Conservation (phyloP, 2,888 invertebrate genomes). For the Reticulitermes lucifugus region DNA sequence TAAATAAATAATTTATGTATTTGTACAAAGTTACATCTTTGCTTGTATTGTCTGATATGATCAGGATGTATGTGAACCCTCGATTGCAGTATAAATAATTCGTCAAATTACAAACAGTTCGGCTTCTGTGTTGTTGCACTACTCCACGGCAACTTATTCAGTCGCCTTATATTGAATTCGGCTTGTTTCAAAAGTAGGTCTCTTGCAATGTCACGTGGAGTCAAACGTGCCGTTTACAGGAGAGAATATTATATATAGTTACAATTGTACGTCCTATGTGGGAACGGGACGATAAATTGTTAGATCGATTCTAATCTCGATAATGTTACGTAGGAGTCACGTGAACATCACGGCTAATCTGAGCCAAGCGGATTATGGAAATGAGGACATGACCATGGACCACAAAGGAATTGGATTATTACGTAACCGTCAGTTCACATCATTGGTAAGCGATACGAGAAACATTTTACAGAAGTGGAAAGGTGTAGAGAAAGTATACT, state of each 20-base stretch:
- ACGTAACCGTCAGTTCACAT: not conserved
- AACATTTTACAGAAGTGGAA: no score
- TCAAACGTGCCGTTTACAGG: not conserved
- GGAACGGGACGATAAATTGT: not conserved
- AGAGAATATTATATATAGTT: not conserved
- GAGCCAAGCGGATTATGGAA: not conserved
- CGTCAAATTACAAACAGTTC: no score
- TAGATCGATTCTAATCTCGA: constrained; percentile 13
- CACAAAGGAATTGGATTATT: constrained; percentile 1
- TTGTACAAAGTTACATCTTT: no score
- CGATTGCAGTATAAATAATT: no score
- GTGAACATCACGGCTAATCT: not conserved
- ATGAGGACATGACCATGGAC: not conserved
- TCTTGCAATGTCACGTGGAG: not conserved
- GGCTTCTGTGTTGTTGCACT: no score
- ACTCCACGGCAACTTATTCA: no score
- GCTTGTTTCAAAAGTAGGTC: no score
- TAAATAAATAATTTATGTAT: no score
- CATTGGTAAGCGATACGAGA: not conserved
- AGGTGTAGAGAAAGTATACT: no score
- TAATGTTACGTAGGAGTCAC: not conserved
- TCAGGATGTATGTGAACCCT: no score
- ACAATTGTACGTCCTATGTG: not conserved
- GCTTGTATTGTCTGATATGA: no score
- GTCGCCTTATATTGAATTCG: no score